Conservation (phyloP, 2,113 vertebrate genomes). For the Hippoglossus stenolepis region DNA sequence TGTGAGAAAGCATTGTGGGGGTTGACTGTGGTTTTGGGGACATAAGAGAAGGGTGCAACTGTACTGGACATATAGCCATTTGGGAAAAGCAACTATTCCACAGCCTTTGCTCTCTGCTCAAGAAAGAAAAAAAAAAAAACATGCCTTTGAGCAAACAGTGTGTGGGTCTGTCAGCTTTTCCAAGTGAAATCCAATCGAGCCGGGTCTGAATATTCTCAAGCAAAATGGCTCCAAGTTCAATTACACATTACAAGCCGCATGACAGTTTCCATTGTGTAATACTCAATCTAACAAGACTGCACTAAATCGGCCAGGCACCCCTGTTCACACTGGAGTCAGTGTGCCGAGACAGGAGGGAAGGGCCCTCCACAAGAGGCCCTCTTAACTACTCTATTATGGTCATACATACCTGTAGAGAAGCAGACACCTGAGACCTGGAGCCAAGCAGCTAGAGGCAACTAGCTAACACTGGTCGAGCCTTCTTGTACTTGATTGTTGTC, state of each 20-base stretch:
- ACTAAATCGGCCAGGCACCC: conserved; percentile 75
- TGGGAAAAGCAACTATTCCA: conserved; percentile 58
- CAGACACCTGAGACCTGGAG: conserved; percentile 79
- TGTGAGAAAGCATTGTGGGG: conserved; percentile 61
- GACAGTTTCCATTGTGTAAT: conserved; percentile 84
- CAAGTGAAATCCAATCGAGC: conserved; percentile 76
- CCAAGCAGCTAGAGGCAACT: conserved; percentile 67
- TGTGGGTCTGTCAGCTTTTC: conserved; percentile 57
- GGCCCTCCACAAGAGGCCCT: conserved; percentile 79
- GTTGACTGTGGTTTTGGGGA: conserved; percentile 72
- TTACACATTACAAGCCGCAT: conserved; percentile 78
- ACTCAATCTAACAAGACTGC: conserved; percentile 73
- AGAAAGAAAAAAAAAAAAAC: conserved; percentile 16
- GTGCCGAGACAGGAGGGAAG: conserved; percentile 80
- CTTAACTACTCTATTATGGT: conserved; percentile 80
- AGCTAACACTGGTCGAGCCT: conserved; percentile 52
- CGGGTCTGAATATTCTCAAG: conserved; percentile 72
- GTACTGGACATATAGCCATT: conserved; percentile 65
- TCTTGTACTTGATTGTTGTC: conserved; percentile 78
- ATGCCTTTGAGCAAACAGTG: conserved; percentile 54
- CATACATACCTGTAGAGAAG: conserved; percentile 81
- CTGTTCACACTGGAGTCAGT: conserved; percentile 81
- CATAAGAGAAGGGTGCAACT: conserved; percentile 72
- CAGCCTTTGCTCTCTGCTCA: conserved; percentile 13
- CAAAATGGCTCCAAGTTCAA: conserved; percentile 79